Percentiles rank a stretch among this genome's conserved stretches.
These are phyloP conservation scores for Lutjanus argentimaculatus DNA, from an alignment of 2,797 vertebrate genomes.

Conservation along the genomic window DNA sequence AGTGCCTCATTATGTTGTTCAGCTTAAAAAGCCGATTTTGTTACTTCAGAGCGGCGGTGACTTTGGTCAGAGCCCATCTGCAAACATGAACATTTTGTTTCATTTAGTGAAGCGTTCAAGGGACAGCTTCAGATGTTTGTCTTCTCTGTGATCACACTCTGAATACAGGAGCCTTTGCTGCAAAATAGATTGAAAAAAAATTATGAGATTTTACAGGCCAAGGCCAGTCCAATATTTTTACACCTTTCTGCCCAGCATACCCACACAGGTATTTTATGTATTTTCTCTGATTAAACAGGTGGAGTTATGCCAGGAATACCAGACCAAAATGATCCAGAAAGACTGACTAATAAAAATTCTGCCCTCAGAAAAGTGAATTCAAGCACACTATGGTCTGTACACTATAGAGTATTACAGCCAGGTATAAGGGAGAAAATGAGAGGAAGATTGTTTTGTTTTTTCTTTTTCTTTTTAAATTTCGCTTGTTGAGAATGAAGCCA, in stretches of 20 bases:
- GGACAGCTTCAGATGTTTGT: constrained; percentile 11
- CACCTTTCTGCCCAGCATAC: background rate
- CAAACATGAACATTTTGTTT: constrained; percentile 37
- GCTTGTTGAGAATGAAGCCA: too few relatives aligned
- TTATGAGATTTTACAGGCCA: constrained; percentile 15
- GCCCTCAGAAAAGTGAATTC: background rate
- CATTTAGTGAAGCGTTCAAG: background rate
- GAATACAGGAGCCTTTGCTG: background rate
- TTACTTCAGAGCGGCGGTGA: constrained; percentile 17
- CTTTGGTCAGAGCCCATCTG: constrained; percentile 23
- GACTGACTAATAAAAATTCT: too few relatives aligned
- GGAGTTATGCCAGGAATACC: background rate
- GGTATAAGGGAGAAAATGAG: too few relatives aligned
- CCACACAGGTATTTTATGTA: constrained; percentile 16
- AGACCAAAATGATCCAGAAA: background rate
- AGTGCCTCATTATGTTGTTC: constrained; percentile 18
- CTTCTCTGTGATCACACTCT: constrained; percentile 32
- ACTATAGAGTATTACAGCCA: background rate
- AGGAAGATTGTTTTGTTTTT: too few relatives aligned
- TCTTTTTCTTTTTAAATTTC: too few relatives aligned
- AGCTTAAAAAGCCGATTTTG: constrained; percentile 17
- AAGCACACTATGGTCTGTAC: background rate
- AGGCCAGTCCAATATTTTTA: background rate
- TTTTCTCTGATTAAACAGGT: background rate
- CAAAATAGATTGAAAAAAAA: constrained; percentile 14